phyloP scores from a whole-genome alignment of 2,888 invertebrate species.

The Laothoe populi region DNA sequence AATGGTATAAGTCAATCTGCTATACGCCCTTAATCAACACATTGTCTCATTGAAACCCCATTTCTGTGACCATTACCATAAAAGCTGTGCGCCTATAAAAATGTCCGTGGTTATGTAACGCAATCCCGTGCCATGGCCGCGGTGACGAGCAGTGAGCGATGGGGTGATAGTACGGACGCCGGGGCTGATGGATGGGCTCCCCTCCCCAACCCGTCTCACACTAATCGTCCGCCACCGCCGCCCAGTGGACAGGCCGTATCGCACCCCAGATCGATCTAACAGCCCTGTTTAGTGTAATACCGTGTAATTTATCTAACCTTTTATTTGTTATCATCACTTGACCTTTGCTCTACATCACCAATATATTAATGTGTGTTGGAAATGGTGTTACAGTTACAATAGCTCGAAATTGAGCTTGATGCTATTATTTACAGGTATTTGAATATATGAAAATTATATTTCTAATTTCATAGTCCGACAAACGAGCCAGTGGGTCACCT shows the following conservation, averaged over 20 bases:
- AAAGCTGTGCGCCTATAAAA: conserved; percentile 14
- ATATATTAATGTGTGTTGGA: conserved; percentile 13
- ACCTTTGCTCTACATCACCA: conserved; percentile 9
- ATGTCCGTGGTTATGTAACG: conserved; percentile 10
- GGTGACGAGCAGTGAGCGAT: conserved; percentile 20
- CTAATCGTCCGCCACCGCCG: conserved; percentile 7
- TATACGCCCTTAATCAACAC: background rate
- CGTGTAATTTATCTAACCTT: conserved; percentile 19
- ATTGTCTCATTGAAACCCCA: background rate
- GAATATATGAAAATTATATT: too few relatives aligned
- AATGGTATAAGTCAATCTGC: background rate
- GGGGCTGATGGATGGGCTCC: conserved; percentile 9
- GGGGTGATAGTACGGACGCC: conserved; percentile 18
- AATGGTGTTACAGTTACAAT: background rate
- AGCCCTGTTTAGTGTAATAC: conserved; percentile 23
- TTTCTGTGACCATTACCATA: background rate
- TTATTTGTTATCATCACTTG: conserved; percentile 18
- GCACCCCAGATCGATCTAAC: conserved; percentile 17
- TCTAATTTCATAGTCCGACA: too few relatives aligned
- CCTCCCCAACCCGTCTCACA: background rate
- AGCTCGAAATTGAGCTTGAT: background rate
- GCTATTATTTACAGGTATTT: background rate
- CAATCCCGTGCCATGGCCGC: conserved; percentile 13
- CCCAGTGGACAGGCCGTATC: conserved; percentile 16
- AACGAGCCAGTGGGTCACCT: too few relatives aligned